Conservation (phyloP, 2,113 vertebrate species). For the Chamaea fasciata region DNA sequence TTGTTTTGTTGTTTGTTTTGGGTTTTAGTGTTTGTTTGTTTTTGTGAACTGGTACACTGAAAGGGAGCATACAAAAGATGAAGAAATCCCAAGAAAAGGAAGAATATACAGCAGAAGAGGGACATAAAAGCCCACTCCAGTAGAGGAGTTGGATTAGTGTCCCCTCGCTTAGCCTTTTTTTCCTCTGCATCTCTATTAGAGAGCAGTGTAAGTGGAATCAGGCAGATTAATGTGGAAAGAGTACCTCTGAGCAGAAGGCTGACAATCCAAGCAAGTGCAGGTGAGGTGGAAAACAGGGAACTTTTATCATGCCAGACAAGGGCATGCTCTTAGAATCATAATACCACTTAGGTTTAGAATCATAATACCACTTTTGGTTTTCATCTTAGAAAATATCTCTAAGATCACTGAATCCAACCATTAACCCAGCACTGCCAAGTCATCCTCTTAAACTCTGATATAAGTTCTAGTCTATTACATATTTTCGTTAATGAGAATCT, state of each 20-base stretch:
- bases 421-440: not conserved
- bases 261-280: not conserved
- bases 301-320: not conserved
- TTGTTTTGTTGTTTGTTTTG: not conserved
- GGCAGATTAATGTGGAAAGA: not conserved
- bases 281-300: not conserved
- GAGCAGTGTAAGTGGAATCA: not conserved
- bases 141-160: not conserved
- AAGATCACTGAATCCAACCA: not conserved
- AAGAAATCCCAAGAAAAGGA: rapidly evolving
- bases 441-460: not conserved
- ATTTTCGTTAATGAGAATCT: not conserved
- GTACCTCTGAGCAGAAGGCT: not conserved
- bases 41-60: not conserved
- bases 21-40: not conserved
- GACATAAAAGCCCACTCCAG: not conserved
- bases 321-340: not conserved
- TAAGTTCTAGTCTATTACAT: not conserved
- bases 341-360: not conserved
- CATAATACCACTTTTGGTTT: not conserved
- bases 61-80: not conserved
- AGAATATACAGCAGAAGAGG: not conserved
- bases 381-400: not conserved
- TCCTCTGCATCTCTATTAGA: not conserved
- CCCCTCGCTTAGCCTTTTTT: not conserved